phyloP scores from a whole-genome alignment of 2,797 vertebrate genomes.

The Acanthiza pusilla region DNA sequence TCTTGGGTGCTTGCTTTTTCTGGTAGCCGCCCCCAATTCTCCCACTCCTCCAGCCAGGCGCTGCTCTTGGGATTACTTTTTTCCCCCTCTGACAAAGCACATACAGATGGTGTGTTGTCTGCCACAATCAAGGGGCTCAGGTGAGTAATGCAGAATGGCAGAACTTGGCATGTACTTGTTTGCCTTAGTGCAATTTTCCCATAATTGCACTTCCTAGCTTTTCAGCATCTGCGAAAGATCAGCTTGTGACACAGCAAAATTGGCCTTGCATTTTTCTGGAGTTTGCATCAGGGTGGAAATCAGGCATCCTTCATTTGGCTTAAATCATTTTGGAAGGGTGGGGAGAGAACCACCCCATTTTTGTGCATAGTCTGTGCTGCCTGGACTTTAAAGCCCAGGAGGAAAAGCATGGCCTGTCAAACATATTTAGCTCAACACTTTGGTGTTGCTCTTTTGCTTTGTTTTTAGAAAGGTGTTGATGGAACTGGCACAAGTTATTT shows the following conservation, averaged over 20 bases:
- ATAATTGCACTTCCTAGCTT: conserved; percentile 85
- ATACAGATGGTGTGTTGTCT: conserved; percentile 81
- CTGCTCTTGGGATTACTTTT: conserved; percentile 53
- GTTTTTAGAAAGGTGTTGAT: neutral
- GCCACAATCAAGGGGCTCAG: conserved; percentile 81
- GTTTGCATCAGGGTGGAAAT: neutral
- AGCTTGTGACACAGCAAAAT: conserved; percentile 78
- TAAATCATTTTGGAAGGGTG: conserved; percentile 15
- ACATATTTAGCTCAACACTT: neutral
- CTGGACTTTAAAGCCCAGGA: conserved; percentile 2
- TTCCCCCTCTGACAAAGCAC: conserved; percentile 75
- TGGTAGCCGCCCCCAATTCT: neutral
- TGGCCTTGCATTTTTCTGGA: conserved; percentile 18
- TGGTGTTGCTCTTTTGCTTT: neutral
- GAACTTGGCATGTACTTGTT: conserved; percentile 77
- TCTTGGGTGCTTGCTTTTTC: neutral
- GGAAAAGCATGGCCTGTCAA: conserved; percentile 2
- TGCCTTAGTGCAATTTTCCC: conserved; percentile 78
- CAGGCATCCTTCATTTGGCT: conserved; percentile 21
- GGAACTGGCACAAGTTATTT: neutral
- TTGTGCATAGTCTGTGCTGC: neutral
- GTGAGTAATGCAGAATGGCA: conserved; percentile 86
- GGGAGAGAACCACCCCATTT: neutral
- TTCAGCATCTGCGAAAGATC: conserved; percentile 86
- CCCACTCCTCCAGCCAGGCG: conserved; percentile 48